Conservation (phyloP, 1,140 invertebrate genomes). For the Trachelipus rathkii region DNA sequence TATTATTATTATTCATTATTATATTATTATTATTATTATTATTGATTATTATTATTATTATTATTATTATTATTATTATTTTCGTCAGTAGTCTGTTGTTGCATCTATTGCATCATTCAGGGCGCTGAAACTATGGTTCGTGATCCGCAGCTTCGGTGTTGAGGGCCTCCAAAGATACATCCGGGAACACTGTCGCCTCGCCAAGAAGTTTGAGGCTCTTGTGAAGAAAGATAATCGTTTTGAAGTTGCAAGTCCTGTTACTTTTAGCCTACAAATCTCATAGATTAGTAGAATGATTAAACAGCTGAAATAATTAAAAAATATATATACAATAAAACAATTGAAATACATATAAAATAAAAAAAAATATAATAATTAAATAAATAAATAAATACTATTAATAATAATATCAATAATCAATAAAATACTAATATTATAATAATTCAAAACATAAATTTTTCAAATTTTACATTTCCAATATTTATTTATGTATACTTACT, state of each 20-base stretch:
- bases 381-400: too few species aligned
- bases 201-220: constrained; percentile 84
- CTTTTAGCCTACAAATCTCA: constrained; percentile 91
- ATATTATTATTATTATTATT: too few species aligned
- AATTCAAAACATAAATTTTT: too few species aligned
- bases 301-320: too few species aligned
- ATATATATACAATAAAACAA: too few species aligned
- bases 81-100: constrained; percentile 88
- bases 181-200: constrained; percentile 82
- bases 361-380: too few species aligned
- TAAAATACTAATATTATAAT: too few species aligned
- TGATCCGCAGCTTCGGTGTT: constrained; percentile 88
- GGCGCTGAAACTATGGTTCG: constrained; percentile 96
- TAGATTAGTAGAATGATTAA: constrained; percentile 62
- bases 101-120: constrained; percentile 88
- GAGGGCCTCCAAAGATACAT: constrained; percentile 90
- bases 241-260: constrained; percentile 81
- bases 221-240: constrained; percentile 83
- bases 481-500: too few species aligned
- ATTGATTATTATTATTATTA: constrained; percentile 1
- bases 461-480: too few species aligned
- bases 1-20: too few species aligned
- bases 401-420: too few species aligned
- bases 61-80: neutral
- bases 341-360: too few species aligned